These are phyloP conservation scores for Esox lucius DNA, from an alignment of 2,797 vertebrate genomes.

Conservation along the genomic window DNA sequence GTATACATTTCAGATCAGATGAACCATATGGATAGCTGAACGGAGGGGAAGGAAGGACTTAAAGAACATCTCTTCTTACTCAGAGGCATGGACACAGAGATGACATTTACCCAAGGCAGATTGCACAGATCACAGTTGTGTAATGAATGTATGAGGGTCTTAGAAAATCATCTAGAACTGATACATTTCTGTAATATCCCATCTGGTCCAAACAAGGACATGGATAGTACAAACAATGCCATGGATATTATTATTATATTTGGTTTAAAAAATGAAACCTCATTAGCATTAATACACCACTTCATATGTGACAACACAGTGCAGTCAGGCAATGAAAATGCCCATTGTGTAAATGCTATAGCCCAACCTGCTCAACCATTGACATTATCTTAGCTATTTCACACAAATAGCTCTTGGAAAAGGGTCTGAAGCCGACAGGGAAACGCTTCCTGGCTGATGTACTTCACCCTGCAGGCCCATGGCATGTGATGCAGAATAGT, in stretches of 20 bases:
- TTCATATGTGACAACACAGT: no score
- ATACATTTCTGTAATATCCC: conserved; percentile 14
- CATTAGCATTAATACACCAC: no score
- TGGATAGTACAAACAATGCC: conserved; percentile 25
- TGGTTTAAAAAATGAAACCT: conserved; percentile 9
- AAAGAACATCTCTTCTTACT: background rate
- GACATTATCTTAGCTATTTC: conserved; percentile 55
- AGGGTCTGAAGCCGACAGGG: conserved; percentile 25
- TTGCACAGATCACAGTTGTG: conserved; percentile 24
- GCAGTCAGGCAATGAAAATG: no score
- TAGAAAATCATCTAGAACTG: conserved; percentile 15
- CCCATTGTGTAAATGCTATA: conserved; percentile 15
- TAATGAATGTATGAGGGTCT: conserved; percentile 39
- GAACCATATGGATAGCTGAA: background rate
- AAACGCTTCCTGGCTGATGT: background rate
- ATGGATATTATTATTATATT: conserved; percentile 13
- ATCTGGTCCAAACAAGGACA: conserved; percentile 40
- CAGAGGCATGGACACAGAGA: background rate
- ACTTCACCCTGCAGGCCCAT: background rate
- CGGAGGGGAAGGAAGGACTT: background rate
- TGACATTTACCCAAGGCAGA: conserved; percentile 1
- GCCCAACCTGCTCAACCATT: conserved; percentile 32
- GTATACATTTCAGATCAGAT: background rate
- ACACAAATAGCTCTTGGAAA: conserved; percentile 46
- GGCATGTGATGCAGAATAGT: no score